Evolutionary conservation across 2,888 invertebrate genomes (phyloP), one percentile per base, ranked within the genome.

Genomic region (Lucinisca nassula): DNA sequence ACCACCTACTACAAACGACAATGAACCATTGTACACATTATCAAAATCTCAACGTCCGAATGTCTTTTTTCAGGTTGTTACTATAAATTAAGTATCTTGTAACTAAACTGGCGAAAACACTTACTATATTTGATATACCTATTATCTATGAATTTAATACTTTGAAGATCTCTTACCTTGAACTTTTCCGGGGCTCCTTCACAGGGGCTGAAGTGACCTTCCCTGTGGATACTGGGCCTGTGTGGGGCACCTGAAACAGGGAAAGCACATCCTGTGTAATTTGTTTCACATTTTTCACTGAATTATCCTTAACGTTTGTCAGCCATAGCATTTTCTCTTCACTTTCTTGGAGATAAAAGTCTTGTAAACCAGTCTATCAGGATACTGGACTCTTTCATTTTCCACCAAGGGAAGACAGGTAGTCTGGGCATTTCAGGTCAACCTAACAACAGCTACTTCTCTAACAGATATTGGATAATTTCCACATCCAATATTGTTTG

Each of bases 191-290:
- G 1, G 67, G 75, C n/a, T 58, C 79, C 72, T 84, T 84, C 35
- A 61, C 79, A 24, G 84, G 79, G 12, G 75, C 45, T 4, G 79
- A 30, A 30, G 61, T 32, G 24, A 17, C 37, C n/a, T 55, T 55
- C 8, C 4, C 32, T 1, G 67, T 10, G 67, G 35, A 21, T 0
- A 32, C 67, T 17, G 67, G 32, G 21, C 35, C 35, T 67, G 24
- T 21, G 2, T 67, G 32, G 75, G 88, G 85, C 35, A 88, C 80
- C 89, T 89, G 89, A 79, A 89, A 89, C 35, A 89, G 55, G 38
- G 89, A 89, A 67, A 89, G 78, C 14, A 89, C 84, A 85, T 87
- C 89, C 84, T 89, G 84, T 0, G 89, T 89, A 49, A 89, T 87
- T 76, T 85, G 84, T 61, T 85, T 86, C 82, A 89, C 89, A 49